Percentiles rank a stretch among this genome's conserved stretches.
phyloP scores from a whole-genome alignment of 2,888 invertebrate species.

The Oscheius onirici region DNA sequence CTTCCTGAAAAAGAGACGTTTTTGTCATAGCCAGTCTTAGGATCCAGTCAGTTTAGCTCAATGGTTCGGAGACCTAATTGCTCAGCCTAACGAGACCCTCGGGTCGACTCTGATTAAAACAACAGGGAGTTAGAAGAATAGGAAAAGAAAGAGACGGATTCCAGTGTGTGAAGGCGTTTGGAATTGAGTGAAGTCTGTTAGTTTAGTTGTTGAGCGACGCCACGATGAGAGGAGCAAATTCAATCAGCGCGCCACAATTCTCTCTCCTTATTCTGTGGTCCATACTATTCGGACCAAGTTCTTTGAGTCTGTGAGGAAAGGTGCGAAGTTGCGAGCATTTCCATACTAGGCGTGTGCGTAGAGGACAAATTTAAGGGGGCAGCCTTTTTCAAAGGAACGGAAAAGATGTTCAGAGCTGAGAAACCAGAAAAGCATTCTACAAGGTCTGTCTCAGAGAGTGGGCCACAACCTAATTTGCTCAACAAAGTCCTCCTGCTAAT shows the following conservation, averaged over 20 bases:
- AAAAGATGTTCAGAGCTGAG: neutral
- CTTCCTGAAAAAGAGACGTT: conserved; percentile 75
- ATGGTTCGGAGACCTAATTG: conserved; percentile 15
- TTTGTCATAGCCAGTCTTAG: too few species aligned
- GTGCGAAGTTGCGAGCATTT: neutral
- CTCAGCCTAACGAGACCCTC: conserved; percentile 17
- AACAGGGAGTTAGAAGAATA: neutral
- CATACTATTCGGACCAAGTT: conserved; percentile 21
- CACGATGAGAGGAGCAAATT: conserved; percentile 33
- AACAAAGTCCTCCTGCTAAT: conserved; percentile 26
- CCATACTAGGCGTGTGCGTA: too few species aligned
- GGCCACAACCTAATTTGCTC: conserved; percentile 27
- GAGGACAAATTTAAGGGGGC: neutral
- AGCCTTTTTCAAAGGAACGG: neutral
- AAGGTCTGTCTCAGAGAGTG: conserved; percentile 3
- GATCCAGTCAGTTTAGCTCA: conserved; percentile 14
- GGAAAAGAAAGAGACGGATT: neutral
- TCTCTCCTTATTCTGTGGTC: conserved; percentile 28
- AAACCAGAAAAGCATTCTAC: neutral
- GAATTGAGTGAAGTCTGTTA: conserved; percentile 31
- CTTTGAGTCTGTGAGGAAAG: conserved; percentile 1
- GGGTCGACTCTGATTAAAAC: conserved; percentile 23
- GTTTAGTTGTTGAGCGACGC: conserved; percentile 33
- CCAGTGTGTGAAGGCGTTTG: conserved; percentile 14
- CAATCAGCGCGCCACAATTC: conserved; percentile 33